These are phyloP conservation scores for Choreutis nemorana DNA, from an alignment of 2,888 invertebrate genomes.

Conservation along the genomic window DNA sequence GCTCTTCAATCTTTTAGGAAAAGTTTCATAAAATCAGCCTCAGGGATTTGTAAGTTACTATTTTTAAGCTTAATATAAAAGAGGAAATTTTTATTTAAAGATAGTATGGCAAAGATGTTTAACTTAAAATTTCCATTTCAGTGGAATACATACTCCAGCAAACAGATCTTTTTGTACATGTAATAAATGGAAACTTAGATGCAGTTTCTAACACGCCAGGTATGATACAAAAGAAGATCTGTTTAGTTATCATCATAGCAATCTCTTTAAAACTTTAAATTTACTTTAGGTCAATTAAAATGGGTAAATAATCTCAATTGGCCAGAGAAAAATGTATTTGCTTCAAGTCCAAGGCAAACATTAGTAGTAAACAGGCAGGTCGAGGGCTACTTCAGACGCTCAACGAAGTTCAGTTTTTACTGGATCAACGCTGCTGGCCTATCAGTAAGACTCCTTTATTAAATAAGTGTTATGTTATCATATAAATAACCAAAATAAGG, in stretches of 20 bases:
- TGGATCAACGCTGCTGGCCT: conserved; percentile 83
- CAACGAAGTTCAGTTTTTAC: conserved; percentile 73
- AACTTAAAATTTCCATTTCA: conserved; percentile 25
- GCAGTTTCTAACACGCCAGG: conserved; percentile 85
- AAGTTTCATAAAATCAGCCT: conserved; percentile 79
- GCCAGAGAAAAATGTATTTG: conserved; percentile 67
- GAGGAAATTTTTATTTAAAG: conserved; percentile 1
- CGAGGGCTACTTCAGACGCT: conserved; percentile 76
- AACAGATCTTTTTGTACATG: conserved; percentile 70
- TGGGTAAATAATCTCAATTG: conserved; percentile 80
- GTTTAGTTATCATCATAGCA: no score
- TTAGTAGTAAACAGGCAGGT: conserved; percentile 66
- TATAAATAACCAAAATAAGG: no score
- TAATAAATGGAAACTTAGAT: conserved; percentile 83
- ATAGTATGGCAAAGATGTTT: not conserved
- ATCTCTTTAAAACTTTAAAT: no score
- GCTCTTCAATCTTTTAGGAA: conserved; percentile 63
- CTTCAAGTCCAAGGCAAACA: conserved; percentile 52
- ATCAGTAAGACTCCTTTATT: conserved; percentile 65
- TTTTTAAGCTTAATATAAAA: not conserved
- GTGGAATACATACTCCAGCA: conserved; percentile 73
- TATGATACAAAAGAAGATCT: no score
- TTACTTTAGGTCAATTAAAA: conserved; percentile 70
- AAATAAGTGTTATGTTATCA: not conserved
- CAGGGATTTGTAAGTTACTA: conserved; percentile 60